phyloP scores from a whole-genome alignment of 2,888 invertebrate genomes.

The Capitulum mitella region DNA sequence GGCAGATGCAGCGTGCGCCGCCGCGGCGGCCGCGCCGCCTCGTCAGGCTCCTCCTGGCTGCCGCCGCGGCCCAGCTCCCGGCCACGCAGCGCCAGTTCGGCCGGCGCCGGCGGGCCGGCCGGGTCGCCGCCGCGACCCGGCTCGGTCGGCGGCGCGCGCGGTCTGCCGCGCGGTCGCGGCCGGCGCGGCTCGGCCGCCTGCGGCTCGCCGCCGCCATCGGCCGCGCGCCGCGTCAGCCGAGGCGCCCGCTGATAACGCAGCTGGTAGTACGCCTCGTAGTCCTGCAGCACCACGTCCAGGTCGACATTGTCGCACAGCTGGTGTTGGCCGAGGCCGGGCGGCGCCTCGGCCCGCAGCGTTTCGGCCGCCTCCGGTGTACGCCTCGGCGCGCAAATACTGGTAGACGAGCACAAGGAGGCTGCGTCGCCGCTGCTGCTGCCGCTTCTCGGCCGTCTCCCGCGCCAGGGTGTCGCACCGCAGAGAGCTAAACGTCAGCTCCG shows the following conservation, averaged over 20 bases:
- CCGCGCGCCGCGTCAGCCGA: constrained; percentile 59
- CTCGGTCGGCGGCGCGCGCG: background rate
- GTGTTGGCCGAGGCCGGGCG: constrained; percentile 60
- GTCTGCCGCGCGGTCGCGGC: background rate
- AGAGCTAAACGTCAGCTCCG: background rate
- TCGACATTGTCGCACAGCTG: constrained; percentile 86
- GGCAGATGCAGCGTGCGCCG: constrained; percentile 1
- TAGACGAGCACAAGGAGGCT: constrained; percentile 43
- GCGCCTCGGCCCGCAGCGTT: constrained; percentile 54
- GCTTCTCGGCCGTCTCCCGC: constrained; percentile 30
- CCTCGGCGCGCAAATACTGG: constrained; percentile 46
- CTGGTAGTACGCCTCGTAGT: constrained; percentile 78
- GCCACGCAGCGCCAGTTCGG: background rate
- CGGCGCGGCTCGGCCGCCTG: background rate
- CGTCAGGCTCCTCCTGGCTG: background rate
- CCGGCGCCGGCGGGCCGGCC: background rate
- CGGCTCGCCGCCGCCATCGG: background rate
- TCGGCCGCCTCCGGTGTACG: constrained; percentile 45
- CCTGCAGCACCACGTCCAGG: constrained; percentile 75
- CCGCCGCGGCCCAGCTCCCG: background rate
- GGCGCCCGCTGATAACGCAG: constrained; percentile 80
- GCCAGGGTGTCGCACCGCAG: background rate
- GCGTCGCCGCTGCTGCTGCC: constrained; percentile 32
- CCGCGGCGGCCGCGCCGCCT: background rate
- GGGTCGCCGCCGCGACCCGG: background rate